Percentiles rank a stretch among this genome's conserved stretches.
Conservation (phyloP, 2,888 invertebrate species). For the Schizaphis graminum region DNA sequence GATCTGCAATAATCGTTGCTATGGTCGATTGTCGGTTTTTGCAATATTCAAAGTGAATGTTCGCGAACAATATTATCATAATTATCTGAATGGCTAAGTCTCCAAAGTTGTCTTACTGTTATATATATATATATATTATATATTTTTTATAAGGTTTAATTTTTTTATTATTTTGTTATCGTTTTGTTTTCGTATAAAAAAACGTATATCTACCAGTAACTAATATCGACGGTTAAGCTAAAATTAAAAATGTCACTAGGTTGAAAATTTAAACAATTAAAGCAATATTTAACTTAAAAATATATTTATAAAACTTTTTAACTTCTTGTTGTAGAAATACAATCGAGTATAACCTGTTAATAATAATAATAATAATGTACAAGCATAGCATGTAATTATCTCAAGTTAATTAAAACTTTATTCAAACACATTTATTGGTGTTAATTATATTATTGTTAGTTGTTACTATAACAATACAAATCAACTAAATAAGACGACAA, state of each 20-base stretch:
- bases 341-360: background rate
- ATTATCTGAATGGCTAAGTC: background rate
- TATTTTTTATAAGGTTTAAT: background rate
- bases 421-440: background rate
- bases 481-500: background rate
- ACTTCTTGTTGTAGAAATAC: background rate
- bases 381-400: background rate
- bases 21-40: background rate
- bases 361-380: background rate
- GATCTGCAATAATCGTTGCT: background rate
- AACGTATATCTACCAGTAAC: background rate
- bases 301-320: background rate
- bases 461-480: background rate
- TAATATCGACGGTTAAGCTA: background rate
- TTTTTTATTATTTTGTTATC: background rate
- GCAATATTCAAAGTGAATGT: background rate
- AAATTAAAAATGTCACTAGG: background rate
- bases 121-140: too few species aligned
- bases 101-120: background rate
- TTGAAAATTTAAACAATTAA: background rate
- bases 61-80: background rate
- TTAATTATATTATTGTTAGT: background rate
- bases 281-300: background rate
- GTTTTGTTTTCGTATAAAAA: too few species aligned
- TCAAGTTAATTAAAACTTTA: background rate